Conservation (phyloP, 2,888 invertebrate species). For the Dorcus hopei region DNA sequence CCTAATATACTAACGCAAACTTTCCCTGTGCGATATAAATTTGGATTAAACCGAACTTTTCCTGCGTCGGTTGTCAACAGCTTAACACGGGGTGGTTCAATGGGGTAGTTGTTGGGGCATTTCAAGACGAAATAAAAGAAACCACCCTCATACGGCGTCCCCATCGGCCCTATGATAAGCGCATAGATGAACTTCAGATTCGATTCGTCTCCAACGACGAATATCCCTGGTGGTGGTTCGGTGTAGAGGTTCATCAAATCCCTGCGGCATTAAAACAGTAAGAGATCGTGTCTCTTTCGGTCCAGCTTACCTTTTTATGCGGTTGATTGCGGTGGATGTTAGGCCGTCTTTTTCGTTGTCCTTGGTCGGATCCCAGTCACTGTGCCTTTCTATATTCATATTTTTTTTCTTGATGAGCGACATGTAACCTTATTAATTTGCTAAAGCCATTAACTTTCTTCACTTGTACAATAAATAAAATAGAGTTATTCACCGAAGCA, state of each 20-base stretch:
- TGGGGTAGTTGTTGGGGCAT: slow-evolving; percentile 57
- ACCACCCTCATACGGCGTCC: slow-evolving; percentile 60
- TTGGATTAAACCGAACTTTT: slow-evolving; percentile 61
- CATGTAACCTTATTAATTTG: too few relatives aligned
- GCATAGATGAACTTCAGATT: slow-evolving; percentile 56
- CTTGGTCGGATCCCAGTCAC: slow-evolving; percentile 24
- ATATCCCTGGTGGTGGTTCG: slow-evolving; percentile 57
- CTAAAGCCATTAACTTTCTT: too few relatives aligned
- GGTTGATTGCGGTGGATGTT: slow-evolving; percentile 21
- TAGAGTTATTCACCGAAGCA: too few relatives aligned
- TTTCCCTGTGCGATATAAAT: slow-evolving; percentile 61
- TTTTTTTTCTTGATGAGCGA: neutral
- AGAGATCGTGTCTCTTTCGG: neutral
- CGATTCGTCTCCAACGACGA: slow-evolving; percentile 54
- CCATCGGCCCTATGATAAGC: slow-evolving; percentile 56
- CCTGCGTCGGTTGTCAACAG: slow-evolving; percentile 59
- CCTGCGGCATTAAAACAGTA: slow-evolving; percentile 36
- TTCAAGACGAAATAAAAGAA: slow-evolving; percentile 54
- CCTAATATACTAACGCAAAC: slow-evolving; percentile 57
- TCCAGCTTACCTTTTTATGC: slow-evolving; percentile 22
- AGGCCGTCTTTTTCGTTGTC: slow-evolving; percentile 17
- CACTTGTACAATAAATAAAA: too few relatives aligned
- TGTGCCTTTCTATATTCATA: neutral
- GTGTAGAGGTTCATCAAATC: slow-evolving; percentile 56
- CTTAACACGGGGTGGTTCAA: slow-evolving; percentile 57